A percentile compares a stretch with the other conserved stretches of the same genome.
Evolutionary conservation across 2,113 vertebrate genomes (phyloP).

Genomic region (Takifugu flavidus): DNA sequence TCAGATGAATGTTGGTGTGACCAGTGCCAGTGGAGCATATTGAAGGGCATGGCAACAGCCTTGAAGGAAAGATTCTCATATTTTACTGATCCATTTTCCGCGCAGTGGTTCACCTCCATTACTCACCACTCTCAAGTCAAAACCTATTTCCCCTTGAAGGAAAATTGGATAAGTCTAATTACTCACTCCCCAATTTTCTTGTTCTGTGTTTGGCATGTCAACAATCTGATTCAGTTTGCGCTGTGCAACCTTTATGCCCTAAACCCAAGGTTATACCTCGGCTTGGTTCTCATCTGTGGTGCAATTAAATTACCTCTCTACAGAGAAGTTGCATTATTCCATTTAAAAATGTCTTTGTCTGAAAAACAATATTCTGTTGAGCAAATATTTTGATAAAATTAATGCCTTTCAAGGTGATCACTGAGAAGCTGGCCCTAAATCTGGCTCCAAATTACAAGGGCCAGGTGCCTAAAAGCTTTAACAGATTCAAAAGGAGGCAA

Average conservation of each 20-base stretch:
- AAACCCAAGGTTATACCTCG: background rate
- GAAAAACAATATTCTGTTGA: no score
- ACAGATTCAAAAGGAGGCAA: no score
- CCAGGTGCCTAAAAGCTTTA: no score
- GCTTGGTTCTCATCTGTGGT: background rate
- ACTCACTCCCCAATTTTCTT: slow-evolving; percentile 36
- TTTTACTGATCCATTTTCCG: slow-evolving; percentile 59
- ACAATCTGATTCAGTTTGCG: slow-evolving; percentile 13
- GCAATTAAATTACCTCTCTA: background rate
- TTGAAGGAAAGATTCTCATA: slow-evolving; percentile 57
- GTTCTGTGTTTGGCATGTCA: slow-evolving; percentile 28
- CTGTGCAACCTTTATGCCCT: background rate
- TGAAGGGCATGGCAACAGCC: slow-evolving; percentile 42
- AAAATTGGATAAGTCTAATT: slow-evolving; percentile 56
- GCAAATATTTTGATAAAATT: no score
- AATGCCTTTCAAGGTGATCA: no score
- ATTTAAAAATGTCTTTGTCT: no score
- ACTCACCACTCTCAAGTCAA: slow-evolving; percentile 45
- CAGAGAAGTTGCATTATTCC: background rate
- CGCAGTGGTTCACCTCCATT: slow-evolving; percentile 49
- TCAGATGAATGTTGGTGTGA: slow-evolving; percentile 57
- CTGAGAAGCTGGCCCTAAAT: no score
- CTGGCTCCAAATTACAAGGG: no score
- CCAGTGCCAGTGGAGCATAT: slow-evolving; percentile 34
- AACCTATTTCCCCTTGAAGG: slow-evolving; percentile 42